These are phyloP conservation scores for Pseudopleuronectes americanus DNA, from an alignment of 2,797 vertebrate genomes.

Conservation along the genomic window DNA sequence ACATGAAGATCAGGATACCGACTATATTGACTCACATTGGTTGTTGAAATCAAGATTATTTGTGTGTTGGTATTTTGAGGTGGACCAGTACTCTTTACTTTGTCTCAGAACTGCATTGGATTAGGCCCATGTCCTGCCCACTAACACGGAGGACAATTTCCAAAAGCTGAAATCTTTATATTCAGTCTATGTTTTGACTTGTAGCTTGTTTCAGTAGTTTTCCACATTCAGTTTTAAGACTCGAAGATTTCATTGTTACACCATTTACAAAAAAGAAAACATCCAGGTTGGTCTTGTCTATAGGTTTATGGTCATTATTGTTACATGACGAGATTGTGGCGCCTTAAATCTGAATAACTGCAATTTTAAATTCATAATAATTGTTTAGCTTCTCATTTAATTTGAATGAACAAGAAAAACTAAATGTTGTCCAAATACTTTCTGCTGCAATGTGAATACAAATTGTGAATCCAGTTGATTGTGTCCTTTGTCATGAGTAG, in stretches of 20 bases:
- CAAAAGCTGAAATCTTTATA: no score
- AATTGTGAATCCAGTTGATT: neutral
- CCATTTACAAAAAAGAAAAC: neutral
- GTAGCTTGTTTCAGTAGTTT: no score
- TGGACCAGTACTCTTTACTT: neutral
- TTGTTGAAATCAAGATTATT: neutral
- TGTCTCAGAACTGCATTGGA: neutral
- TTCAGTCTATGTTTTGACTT: no score
- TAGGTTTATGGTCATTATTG: conserved; percentile 1
- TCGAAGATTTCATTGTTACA: neutral
- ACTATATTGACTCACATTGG: neutral
- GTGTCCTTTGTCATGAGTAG: conserved; percentile 1
- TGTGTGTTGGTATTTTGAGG: neutral
- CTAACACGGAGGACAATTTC: no score
- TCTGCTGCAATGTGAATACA: neutral
- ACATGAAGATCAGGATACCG: neutral
- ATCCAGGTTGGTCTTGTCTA: neutral
- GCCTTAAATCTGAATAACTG: neutral
- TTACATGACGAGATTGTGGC: neutral
- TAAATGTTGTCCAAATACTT: neutral
- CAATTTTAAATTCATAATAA: neutral
- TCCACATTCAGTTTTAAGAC: neutral
- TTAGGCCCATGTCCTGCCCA: no score
- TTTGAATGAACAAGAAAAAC: neutral
- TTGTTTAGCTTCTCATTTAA: conserved; percentile 12